Conservation (phyloP, 92 coral and sea anemone genomes). For the Muricea muricata region DNA sequence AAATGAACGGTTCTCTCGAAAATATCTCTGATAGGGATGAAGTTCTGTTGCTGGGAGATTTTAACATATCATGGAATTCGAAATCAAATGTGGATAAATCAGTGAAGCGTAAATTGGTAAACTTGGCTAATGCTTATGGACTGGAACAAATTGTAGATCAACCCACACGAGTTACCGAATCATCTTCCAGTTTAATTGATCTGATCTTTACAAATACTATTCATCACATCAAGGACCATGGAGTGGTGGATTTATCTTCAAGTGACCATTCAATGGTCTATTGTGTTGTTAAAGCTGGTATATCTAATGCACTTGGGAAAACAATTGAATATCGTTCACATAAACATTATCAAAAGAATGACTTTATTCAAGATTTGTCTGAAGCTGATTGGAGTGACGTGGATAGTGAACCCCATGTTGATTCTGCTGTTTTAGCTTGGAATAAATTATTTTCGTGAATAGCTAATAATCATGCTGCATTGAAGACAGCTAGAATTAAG, state of each 20-base stretch:
- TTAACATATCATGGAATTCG: slow-evolving; percentile 49
- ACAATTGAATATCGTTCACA: slow-evolving; percentile 57
- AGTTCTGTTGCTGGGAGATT: slow-evolving; percentile 64
- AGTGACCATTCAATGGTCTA: slow-evolving; percentile 59
- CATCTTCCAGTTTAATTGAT: slow-evolving; percentile 32
- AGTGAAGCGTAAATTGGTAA: slow-evolving; percentile 44
- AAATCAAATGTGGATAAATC: neutral
- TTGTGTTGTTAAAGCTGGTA: slow-evolving; percentile 56
- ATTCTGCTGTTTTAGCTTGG: slow-evolving; percentile 27
- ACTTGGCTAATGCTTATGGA: slow-evolving; percentile 31
- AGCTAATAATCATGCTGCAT: slow-evolving; percentile 33
- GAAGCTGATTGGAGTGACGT: slow-evolving; percentile 54
- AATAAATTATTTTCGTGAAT: slow-evolving; percentile 11
- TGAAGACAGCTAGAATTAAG: slow-evolving; percentile 23
- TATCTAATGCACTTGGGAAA: slow-evolving; percentile 54
- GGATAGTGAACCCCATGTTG: slow-evolving; percentile 18
- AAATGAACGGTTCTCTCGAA: slow-evolving; percentile 41
- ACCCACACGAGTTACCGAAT: slow-evolving; percentile 55
- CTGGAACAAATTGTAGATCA: slow-evolving; percentile 50
- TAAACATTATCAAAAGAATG: slow-evolving; percentile 51
- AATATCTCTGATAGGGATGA: slow-evolving; percentile 39
- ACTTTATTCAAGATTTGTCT: slow-evolving; percentile 43
- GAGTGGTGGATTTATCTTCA: slow-evolving; percentile 42
- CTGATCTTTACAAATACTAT: slow-evolving; percentile 43
- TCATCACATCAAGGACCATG: slow-evolving; percentile 45